A percentile compares a stretch with the other conserved stretches of the same genome.
phyloP scores from a whole-genome alignment of 2,888 invertebrate species.

The Ennomos fuscantarius region DNA sequence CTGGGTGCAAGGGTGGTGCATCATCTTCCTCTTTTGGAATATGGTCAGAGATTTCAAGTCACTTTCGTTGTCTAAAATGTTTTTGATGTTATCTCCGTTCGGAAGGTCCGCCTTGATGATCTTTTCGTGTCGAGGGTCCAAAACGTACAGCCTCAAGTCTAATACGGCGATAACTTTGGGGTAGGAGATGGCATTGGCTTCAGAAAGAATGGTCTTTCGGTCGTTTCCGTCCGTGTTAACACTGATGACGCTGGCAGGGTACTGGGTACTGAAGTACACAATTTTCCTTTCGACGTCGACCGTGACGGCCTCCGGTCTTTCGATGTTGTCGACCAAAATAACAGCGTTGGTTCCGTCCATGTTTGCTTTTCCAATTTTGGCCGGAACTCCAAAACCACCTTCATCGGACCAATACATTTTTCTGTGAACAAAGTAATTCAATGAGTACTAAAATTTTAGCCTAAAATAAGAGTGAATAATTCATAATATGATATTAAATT shows the following conservation, averaged over 20 bases:
- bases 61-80: slow-evolving; percentile 93
- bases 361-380: slow-evolving; percentile 95
- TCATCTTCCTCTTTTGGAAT: slow-evolving; percentile 92
- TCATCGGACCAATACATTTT: slow-evolving; percentile 98
- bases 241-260: slow-evolving; percentile 89
- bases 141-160: slow-evolving; percentile 92
- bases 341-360: slow-evolving; percentile 96
- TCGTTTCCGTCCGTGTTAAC: slow-evolving; percentile 91
- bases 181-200: slow-evolving; percentile 88
- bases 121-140: slow-evolving; percentile 96
- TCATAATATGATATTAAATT: slow-evolving; percentile 45
- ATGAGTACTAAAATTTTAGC: not conserved
- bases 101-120: slow-evolving; percentile 94
- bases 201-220: slow-evolving; percentile 87
- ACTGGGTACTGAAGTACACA: slow-evolving; percentile 94
- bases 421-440: slow-evolving; percentile 62
- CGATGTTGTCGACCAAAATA: slow-evolving; percentile 89
- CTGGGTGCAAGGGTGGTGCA: slow-evolving; percentile 93
- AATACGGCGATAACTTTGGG: slow-evolving; percentile 94
- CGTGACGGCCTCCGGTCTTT: slow-evolving; percentile 93
- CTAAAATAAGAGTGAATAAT: not conserved
- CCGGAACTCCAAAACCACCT: slow-evolving; percentile 94
- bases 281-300: slow-evolving; percentile 93
- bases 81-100: slow-evolving; percentile 90
- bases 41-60: slow-evolving; percentile 95